phyloP scores from a whole-genome alignment of 2,113 vertebrate genomes.

The Aptenodytes forsteri region DNA sequence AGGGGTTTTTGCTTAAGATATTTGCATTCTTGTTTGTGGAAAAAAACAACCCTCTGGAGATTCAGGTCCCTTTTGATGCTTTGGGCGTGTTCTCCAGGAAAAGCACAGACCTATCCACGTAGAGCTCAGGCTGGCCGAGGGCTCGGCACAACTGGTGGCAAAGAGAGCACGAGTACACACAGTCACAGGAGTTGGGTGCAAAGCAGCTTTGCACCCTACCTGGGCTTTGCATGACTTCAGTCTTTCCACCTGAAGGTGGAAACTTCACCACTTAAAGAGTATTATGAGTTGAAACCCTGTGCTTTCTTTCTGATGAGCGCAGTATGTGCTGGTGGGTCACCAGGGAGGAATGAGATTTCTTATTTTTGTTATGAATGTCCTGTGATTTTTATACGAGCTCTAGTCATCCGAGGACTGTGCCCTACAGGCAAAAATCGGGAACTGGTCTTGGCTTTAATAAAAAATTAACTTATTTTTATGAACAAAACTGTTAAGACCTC shows the following conservation, averaged over 20 bases:
- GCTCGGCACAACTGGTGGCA: neutral
- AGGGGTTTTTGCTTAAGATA: neutral
- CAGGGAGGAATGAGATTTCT: neutral
- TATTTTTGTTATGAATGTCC: neutral
- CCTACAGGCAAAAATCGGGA: conserved; percentile 4
- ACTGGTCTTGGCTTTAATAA: conserved; percentile 1
- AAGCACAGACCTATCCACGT: accelerated
- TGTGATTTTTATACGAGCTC: neutral
- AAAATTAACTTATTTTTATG: conserved; percentile 5
- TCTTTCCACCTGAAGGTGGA: neutral
- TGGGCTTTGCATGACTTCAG: neutral
- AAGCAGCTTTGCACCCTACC: neutral
- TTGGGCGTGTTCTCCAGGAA: neutral
- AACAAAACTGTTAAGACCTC: neutral
- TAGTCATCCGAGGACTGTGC: neutral
- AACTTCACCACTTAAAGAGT: neutral
- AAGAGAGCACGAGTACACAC: neutral
- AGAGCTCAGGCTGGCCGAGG: neutral
- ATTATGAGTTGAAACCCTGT: neutral
- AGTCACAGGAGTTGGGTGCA: neutral
- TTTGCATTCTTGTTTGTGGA: neutral
- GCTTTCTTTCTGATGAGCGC: neutral
- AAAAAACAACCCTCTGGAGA: neutral
- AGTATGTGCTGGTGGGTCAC: neutral
- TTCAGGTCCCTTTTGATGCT: neutral